Conservation (phyloP, 2,113 vertebrate species). For the Bostrychus sinensis region DNA sequence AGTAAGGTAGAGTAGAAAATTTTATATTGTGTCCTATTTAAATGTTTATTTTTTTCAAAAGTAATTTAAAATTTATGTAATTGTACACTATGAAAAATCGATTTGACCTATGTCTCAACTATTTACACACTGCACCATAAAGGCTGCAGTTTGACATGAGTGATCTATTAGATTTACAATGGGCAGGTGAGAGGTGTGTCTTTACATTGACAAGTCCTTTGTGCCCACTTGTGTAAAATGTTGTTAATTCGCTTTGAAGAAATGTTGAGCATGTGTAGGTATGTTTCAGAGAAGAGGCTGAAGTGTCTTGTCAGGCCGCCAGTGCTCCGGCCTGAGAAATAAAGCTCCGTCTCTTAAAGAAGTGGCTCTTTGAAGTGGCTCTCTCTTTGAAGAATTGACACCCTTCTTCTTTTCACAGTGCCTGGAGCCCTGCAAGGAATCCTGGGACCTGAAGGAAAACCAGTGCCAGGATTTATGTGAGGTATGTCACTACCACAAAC, state of each 20-base stretch:
- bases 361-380: slow-evolving; percentile 65
- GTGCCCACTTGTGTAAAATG: slow-evolving; percentile 32
- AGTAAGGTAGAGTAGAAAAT: not conserved
- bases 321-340: slow-evolving; percentile 10
- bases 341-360: slow-evolving; percentile 47
- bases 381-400: slow-evolving; percentile 71
- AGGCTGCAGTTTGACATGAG: not conserved
- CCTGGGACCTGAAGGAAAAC: slow-evolving; percentile 89
- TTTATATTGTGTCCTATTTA: not conserved
- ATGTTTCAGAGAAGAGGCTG: slow-evolving; percentile 49
- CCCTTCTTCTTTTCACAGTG: slow-evolving; percentile 83
- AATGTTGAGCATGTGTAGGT: slow-evolving; percentile 40
- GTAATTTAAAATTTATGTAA: not conserved
- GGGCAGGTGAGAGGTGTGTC: slow-evolving; percentile 22
- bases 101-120: not conserved
- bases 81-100: not conserved
- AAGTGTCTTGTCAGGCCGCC: slow-evolving; percentile 49
- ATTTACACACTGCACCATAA: not conserved
- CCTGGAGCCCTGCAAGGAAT: slow-evolving; percentile 96
- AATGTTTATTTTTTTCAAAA: not conserved
- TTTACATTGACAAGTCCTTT: slow-evolving; percentile 22
- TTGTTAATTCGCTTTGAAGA: slow-evolving; percentile 41
- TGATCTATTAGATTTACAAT: slow-evolving; percentile 21
- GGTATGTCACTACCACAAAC: slow-evolving; percentile 79
- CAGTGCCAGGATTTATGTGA: slow-evolving; percentile 95